A percentile compares a stretch with the other conserved stretches of the same genome.
These are phyloP conservation scores for Cynoglossus semilaevis DNA, from an alignment of 2,113 vertebrate species.

Conservation along the genomic window DNA sequence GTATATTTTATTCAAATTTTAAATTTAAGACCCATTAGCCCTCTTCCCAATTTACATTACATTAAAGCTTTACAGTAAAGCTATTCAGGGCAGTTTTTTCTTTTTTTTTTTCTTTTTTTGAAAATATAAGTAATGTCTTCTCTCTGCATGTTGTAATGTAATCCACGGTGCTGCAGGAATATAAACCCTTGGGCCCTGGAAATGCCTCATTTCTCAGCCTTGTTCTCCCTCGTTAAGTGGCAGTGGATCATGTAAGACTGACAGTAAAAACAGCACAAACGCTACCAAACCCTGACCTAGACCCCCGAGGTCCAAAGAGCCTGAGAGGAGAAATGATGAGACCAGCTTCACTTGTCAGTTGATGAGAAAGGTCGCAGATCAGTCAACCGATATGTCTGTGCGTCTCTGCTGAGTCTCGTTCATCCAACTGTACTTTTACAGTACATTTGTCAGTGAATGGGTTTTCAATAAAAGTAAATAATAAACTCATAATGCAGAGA, in stretches of 20 bases:
- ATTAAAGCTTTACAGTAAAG: conserved; percentile 12
- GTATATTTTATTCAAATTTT: too few species aligned
- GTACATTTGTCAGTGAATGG: conserved; percentile 24
- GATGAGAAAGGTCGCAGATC: conserved; percentile 62
- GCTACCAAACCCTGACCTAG: conserved; percentile 60
- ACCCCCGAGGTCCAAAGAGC: conserved; percentile 64
- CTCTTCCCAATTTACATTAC: too few species aligned
- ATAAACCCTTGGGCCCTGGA: conserved; percentile 64
- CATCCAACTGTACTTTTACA: too few species aligned
- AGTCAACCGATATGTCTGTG: conserved; percentile 32
- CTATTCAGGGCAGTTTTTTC: conserved; percentile 5
- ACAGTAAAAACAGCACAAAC: conserved; percentile 57
- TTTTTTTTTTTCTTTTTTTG: conserved; percentile 1
- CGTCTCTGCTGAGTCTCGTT: too few species aligned
- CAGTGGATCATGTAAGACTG: conserved; percentile 62
- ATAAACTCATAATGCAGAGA: conserved; percentile 39
- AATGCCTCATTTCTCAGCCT: conserved; percentile 68
- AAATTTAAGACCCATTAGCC: too few species aligned
- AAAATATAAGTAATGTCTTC: conserved; percentile 24
- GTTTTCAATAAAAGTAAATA: conserved; percentile 50
- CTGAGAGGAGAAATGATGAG: conserved; percentile 60
- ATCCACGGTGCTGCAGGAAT: conserved; percentile 59
- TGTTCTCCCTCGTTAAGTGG: conserved; percentile 60
- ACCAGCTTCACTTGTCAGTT: conserved; percentile 32
- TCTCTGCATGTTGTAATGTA: conserved; percentile 53